These are phyloP conservation scores for Antitype chi DNA, from an alignment of 2,888 invertebrate species.

Conservation along the genomic window DNA sequence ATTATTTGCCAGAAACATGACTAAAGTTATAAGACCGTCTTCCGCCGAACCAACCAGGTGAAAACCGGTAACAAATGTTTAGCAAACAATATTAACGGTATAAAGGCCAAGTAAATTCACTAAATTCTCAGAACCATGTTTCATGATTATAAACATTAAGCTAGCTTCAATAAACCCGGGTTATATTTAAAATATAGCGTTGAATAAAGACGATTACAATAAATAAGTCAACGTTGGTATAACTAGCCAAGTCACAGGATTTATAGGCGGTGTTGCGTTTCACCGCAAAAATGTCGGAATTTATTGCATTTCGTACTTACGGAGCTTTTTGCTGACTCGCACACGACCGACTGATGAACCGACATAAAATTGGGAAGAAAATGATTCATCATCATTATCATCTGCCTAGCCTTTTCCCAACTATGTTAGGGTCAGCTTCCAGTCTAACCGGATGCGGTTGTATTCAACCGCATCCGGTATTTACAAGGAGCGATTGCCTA, in stretches of 20 bases:
- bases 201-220: conserved; percentile 66
- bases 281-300: conserved; percentile 67
- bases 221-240: conserved; percentile 69
- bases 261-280: conserved; percentile 67
- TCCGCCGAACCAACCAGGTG: background rate
- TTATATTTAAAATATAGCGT: conserved; percentile 55
- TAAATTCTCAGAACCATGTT: conserved; percentile 46
- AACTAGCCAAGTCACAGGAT: conserved; percentile 68
- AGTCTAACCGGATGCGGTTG: no score
- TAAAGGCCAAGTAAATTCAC: conserved; percentile 10
- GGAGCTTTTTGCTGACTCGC: conserved; percentile 20
- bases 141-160: conserved; percentile 58
- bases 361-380: background rate
- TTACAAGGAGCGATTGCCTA: no score
- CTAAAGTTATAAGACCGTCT: background rate
- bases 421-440: no score
- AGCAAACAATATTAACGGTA: conserved; percentile 5
- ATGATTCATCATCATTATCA: no score
- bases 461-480: no score
- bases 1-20: background rate
- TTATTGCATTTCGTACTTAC: conserved; percentile 64
- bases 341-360: conserved; percentile 18
- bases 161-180: conserved; percentile 45
- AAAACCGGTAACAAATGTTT: conserved; percentile 16
- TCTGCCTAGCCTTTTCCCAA: no score